Base-by-base conservation (phyloP, 2,888 invertebrate species). In the Scotopteryx bipunctaria region DNA sequence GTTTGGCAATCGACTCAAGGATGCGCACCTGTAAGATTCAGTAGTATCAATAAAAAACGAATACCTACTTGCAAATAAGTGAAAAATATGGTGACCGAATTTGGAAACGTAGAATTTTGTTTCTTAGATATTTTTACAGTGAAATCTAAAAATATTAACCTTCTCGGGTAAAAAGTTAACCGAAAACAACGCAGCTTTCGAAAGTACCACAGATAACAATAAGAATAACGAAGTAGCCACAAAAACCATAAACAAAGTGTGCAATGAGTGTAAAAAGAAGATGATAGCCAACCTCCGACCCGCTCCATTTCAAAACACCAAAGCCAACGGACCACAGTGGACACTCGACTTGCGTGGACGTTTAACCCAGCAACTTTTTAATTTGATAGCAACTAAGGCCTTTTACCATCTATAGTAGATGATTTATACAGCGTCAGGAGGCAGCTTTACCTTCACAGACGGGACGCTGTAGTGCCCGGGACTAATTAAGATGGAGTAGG, bases 191-290 rank as follows among this genome's bases (percentile, higher is more conserved):
- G 5, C 42, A 31, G 25, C 32, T 37, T 41, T 45, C 27, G 17
- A 46, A 48, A 54, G 32, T 38, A 46, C 35, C 16, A 37, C 14
- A 21, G 45, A n/a, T 2, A n/a, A 41, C 33, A 54, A 57, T 52
- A 52, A 46, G 29, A 46, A 43, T 37, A 61, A 60, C 59, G 52
- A 48, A 41, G 41, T 31, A 37, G 55, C 31, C 51, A 66, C 51
- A 71, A 76, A 73, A 73, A 71, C 41, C 56, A 63, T 70, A 73
- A 75, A 77, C 74, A 77, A 74, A 73, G 62, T 46, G 57, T 43
- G 47, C 61, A 59, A 63, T 57, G 60, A 55, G 53, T 59, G 56
- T 51, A 64, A 64, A 68, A 64, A 62, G 57, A 60, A 66, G 47
- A 61, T 60, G 52, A 64, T 67, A 52, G 68, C 54, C 70, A 71